Evolutionary conservation across 2,888 invertebrate species (phyloP).

Genomic region (Philonicus albiceps): DNA sequence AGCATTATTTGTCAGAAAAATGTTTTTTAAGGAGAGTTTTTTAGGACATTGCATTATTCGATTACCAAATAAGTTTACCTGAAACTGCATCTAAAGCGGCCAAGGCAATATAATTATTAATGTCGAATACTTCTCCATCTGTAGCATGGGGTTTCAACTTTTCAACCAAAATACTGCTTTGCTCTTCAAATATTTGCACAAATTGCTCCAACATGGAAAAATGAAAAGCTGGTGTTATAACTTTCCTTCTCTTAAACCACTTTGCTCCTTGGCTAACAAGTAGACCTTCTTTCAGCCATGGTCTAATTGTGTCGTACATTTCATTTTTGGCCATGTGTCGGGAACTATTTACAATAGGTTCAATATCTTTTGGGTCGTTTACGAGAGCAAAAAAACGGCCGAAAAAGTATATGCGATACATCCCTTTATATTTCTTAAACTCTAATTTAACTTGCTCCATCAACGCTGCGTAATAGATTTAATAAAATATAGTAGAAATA

Average conservation of each 20-base stretch:
- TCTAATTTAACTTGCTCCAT: background rate
- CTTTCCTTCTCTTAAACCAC: conserved; percentile 74
- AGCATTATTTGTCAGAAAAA: background rate
- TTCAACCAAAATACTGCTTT: conserved; percentile 67
- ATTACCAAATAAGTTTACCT: conserved; percentile 48
- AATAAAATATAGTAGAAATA: background rate
- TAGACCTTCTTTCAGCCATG: conserved; percentile 51
- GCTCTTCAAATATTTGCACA: conserved; percentile 73
- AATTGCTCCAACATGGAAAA: conserved; percentile 80
- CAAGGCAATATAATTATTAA: conserved; percentile 69
- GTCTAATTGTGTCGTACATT: background rate
- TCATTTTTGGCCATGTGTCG: background rate
- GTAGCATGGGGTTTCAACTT: conserved; percentile 64
- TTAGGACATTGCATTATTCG: too few species aligned
- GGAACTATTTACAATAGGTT: background rate
- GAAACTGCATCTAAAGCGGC: conserved; percentile 69
- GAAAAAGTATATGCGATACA: background rate
- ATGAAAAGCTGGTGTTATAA: conserved; percentile 81
- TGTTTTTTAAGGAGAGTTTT: background rate
- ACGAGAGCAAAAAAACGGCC: too few species aligned
- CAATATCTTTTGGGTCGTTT: background rate
- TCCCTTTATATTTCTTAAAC: background rate
- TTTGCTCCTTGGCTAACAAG: conserved; percentile 60
- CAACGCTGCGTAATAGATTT: background rate
- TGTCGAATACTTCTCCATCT: conserved; percentile 64